phyloP scores from a whole-genome alignment of 2,797 vertebrate genomes.

The Acrossocheilus wenchowensis region DNA sequence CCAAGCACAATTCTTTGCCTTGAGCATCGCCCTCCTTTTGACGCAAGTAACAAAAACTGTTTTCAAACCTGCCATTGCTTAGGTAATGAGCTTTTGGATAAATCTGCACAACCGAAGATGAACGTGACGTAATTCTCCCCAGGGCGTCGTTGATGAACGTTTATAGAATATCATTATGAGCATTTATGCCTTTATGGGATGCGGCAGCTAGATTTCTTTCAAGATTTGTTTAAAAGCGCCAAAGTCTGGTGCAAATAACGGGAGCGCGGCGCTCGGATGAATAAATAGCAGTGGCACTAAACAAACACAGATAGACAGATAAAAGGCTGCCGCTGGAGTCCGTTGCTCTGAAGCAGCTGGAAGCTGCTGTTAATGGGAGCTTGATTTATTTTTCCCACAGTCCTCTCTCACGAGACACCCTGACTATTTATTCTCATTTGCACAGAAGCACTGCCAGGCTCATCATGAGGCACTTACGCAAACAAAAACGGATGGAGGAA shows the following conservation, averaged over 20 bases:
- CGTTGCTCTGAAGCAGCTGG: slow-evolving; percentile 49
- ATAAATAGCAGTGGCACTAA: slow-evolving; percentile 51
- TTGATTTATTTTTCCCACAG: slow-evolving; percentile 58
- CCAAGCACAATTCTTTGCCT: background rate
- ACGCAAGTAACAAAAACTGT: background rate
- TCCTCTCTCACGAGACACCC: slow-evolving; percentile 45
- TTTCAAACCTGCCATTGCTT: slow-evolving; percentile 7
- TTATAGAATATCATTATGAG: slow-evolving; percentile 41
- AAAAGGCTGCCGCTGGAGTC: slow-evolving; percentile 52
- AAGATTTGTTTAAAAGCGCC: slow-evolving; percentile 25
- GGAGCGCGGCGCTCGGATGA: background rate
- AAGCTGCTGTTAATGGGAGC: slow-evolving; percentile 55
- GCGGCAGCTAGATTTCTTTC: slow-evolving; percentile 41
- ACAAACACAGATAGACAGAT: slow-evolving; percentile 58
- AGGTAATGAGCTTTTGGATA: slow-evolving; percentile 1
- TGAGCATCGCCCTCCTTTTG: background rate
- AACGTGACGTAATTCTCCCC: slow-evolving; percentile 17
- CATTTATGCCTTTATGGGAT: slow-evolving; percentile 34
- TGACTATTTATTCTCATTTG: slow-evolving; percentile 60
- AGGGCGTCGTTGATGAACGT: slow-evolving; percentile 19
- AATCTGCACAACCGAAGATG: slow-evolving; percentile 38
- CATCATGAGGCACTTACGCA: slow-evolving; percentile 59
- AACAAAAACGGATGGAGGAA: slow-evolving; percentile 51
- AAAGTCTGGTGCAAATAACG: slow-evolving; percentile 26
- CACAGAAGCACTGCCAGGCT: slow-evolving; percentile 52